phyloP scores from a whole-genome alignment of 2,888 invertebrate genomes.

The Eristalis tenax region DNA sequence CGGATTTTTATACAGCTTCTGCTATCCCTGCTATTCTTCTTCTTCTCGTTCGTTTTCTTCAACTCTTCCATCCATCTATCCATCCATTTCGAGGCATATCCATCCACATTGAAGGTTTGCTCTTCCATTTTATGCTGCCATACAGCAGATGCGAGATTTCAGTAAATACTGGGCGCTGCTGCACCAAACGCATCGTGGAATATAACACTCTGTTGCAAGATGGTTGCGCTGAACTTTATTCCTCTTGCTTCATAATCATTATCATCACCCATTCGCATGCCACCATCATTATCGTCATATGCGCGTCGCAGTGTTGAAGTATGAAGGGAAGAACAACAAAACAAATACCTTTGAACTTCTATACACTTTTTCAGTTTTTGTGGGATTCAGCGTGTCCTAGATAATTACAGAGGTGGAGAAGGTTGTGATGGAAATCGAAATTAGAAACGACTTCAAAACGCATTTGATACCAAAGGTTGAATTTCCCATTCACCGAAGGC shows the following conservation, averaged over 20 bases:
- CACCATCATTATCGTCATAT: conserved; percentile 9
- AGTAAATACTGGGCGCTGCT: conserved; percentile 43
- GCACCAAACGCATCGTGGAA: conserved; percentile 61
- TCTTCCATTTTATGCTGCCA: conserved; percentile 42
- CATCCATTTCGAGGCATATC: conserved; percentile 64
- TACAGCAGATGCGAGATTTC: conserved; percentile 51
- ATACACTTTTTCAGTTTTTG: no score
- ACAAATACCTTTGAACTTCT: no score
- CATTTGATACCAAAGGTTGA: no score
- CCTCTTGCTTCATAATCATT: conserved; percentile 67
- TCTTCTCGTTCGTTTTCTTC: conserved; percentile 26
- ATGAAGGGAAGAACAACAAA: not conserved
- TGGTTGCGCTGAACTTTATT: conserved; percentile 67
- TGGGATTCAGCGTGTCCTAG: no score
- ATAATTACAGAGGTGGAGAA: no score
- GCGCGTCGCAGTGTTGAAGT: not conserved
- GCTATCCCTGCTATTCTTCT: conserved; percentile 13
- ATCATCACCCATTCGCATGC: conserved; percentile 21
- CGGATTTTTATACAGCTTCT: conserved; percentile 39
- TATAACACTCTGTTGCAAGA: conserved; percentile 62
- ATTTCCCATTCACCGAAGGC: no score
- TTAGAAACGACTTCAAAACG: no score
- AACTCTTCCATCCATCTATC: conserved; percentile 47
- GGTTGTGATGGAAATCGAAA: no score
- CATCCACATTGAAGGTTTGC: conserved; percentile 51